Base-by-base conservation (phyloP, 1,140 invertebrate species). In the Drosophila repleta region DNA sequence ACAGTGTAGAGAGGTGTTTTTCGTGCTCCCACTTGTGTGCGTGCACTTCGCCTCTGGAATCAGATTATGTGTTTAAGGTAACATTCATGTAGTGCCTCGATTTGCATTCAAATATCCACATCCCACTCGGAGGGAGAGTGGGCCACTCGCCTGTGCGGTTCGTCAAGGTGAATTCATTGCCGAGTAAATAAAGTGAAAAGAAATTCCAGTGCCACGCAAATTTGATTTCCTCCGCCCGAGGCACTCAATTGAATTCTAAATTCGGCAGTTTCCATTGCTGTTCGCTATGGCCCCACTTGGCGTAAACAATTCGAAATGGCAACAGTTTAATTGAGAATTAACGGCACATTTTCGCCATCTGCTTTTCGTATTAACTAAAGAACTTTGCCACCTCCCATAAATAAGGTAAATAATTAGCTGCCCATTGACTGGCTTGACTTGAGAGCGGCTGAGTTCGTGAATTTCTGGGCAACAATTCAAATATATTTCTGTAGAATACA, bases 301-400 rank as follows among this genome's bases (percentile, higher is more conserved):
- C 56, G 48, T 67, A 73, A 73, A 56, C 57, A 67, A 67, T 49
- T n/a, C 41, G 8, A 68, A 62, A 55, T 29, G 39, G 43, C 43
- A 49, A 68, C 70, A 63, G 57, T 46, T 63, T 69, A 74, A 68
- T 74, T 63, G 52, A 62, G 37, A 62, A 74, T 74, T 68, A 58
- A 69, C 52, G 43, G 46, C 52, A 74, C 65, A 69, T 41, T 69
- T 61, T 61, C 37, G 57, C 26, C 65, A 63, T 52, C 35, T 69
- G 71, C 52, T 57, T 74, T 68, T 57, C 52, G 41, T 29, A 69
- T 67, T 60, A 72, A 52, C 20, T 72, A 18, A 32, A 53, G 26
- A 61, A 35, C 48, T 61, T 61, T 60, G 35, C 21, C 24, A 21
- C 56, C 39, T 46, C 55, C 35, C 20, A 55, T 61, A 61, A 61